Evolutionary conservation across 1,140 invertebrate species (phyloP).

Genomic region (Brachionus angularis): DNA sequence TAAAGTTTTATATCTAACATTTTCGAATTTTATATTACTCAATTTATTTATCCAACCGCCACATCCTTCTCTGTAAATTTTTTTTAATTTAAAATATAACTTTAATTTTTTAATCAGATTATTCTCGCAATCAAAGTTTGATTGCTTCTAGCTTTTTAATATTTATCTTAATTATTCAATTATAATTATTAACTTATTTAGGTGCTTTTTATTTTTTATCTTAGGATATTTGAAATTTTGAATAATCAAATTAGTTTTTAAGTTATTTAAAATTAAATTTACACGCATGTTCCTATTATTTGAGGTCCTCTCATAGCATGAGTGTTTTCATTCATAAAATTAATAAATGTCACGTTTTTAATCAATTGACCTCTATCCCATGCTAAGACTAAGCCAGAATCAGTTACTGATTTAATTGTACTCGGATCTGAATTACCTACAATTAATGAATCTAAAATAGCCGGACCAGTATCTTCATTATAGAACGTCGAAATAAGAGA

Average conservation of each 20-base stretch:
- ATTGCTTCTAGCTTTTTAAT: too few species aligned
- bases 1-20: constrained; percentile 5
- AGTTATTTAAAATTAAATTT: neutral
- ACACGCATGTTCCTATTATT: constrained; percentile 31
- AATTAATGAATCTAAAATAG: constrained; percentile 20
- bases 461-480: constrained; percentile 11
- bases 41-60: constrained; percentile 33
- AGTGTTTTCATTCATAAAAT: neutral
- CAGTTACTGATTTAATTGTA: constrained; percentile 44
- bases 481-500: constrained; percentile 2
- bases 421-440: neutral
- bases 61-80: neutral
- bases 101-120: too few species aligned
- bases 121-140: too few species aligned
- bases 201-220: too few species aligned
- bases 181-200: too few species aligned
- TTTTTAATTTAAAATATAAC: too few species aligned
- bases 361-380: constrained; percentile 40
- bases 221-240: too few species aligned
- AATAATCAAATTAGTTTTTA: too few species aligned
- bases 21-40: neutral
- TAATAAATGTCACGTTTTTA: constrained; percentile 24
- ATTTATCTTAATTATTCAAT: too few species aligned
- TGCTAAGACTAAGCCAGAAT: neutral
- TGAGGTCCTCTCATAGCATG: neutral